Percentiles rank a stretch among this genome's conserved stretches.
These are phyloP conservation scores for Drosophila simulans DNA, from an alignment of 1,140 invertebrate genomes.

Conservation along the genomic window DNA sequence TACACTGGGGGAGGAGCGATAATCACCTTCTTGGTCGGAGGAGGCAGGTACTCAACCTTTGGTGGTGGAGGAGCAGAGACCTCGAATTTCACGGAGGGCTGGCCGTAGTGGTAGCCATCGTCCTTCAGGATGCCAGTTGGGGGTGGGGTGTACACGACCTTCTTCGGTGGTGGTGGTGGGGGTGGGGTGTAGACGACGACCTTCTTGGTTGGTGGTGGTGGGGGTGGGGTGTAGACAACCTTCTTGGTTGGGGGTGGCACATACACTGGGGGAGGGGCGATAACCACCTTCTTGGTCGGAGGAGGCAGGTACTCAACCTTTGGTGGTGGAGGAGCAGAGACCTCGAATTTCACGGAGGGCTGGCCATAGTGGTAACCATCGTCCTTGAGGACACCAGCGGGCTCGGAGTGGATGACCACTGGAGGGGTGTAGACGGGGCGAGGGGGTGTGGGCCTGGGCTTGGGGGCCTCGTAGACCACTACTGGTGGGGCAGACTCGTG, in stretches of 20 bases:
- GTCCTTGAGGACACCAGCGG: conserved; percentile 57
- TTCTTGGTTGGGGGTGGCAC: conserved; percentile 34
- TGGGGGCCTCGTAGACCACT: conserved; percentile 45
- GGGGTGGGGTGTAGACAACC: conserved; percentile 15
- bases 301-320: conserved; percentile 35
- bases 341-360: conserved; percentile 14
- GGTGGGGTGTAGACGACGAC: conserved; percentile 1
- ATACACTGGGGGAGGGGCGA: conserved; percentile 9
- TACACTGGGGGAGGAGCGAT: conserved; percentile 29
- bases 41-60: conserved; percentile 36
- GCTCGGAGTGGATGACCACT: background rate
- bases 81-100: conserved; percentile 30
- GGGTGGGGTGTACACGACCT: conserved; percentile 35
- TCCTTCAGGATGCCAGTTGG: conserved; percentile 28
- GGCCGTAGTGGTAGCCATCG: conserved; percentile 32
- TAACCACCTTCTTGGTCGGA: conserved; percentile 17
- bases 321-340: conserved; percentile 14
- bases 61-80: conserved; percentile 20
- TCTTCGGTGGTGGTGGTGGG: conserved; percentile 23
- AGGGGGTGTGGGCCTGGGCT: conserved; percentile 43
- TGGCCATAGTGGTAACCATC: conserved; percentile 54
- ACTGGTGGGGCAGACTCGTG: conserved; percentile 35
- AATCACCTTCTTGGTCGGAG: conserved; percentile 32
- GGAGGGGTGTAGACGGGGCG: conserved; percentile 37
- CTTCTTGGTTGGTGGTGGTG: conserved; percentile 27